These are phyloP conservation scores for Alectura lathami DNA, from an alignment of 2,113 vertebrate genomes.

Conservation along the genomic window DNA sequence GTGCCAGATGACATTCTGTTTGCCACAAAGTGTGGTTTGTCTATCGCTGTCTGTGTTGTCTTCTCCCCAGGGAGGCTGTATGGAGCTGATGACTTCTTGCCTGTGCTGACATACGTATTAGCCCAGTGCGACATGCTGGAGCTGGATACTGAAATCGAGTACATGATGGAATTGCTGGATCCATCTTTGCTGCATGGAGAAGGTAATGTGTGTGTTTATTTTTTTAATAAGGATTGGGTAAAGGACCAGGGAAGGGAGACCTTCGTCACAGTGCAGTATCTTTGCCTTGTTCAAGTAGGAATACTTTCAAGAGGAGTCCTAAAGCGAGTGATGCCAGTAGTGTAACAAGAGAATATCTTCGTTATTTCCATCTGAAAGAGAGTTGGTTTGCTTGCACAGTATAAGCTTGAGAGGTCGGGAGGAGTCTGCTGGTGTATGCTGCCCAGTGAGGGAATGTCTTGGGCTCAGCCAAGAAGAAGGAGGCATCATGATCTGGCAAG, in stretches of 20 bases:
- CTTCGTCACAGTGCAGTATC: background rate
- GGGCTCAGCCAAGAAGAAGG: background rate
- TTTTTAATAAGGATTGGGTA: background rate
- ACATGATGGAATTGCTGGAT: constrained; percentile 98
- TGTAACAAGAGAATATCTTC: background rate
- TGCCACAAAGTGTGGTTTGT: background rate
- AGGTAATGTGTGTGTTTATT: constrained; percentile 75
- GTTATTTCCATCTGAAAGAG: background rate
- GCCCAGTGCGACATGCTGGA: constrained; percentile 96
- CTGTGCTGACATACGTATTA: constrained; percentile 93
- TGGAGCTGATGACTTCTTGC: constrained; percentile 95
- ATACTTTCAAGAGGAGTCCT: background rate
- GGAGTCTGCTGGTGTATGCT: background rate
- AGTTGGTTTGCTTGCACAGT: background rate
- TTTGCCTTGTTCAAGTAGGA: background rate
- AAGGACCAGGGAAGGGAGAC: background rate
- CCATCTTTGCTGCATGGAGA: constrained; percentile 92
- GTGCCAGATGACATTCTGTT: background rate
- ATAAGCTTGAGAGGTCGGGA: background rate
- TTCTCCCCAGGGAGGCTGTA: constrained; percentile 89
- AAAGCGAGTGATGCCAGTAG: background rate
- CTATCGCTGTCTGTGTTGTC: background rate
- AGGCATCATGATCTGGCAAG: background rate
- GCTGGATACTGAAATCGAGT: constrained; percentile 92
- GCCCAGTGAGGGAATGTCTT: accelerated